Evolutionary conservation across 2,797 vertebrate species (phyloP).

Genomic region (Linurgus olivaceus): DNA sequence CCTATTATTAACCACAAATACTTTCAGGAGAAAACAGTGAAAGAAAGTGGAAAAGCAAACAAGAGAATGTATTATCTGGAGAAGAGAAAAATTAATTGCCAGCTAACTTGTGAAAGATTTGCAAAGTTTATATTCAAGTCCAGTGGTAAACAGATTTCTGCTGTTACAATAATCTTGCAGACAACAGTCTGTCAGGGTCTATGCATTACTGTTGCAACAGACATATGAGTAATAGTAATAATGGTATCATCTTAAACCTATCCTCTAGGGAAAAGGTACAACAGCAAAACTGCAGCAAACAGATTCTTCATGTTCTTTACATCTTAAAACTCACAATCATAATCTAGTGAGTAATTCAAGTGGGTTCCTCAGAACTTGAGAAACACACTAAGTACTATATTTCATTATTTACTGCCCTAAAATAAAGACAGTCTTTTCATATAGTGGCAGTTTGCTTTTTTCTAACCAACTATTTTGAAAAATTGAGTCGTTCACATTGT

Average conservation of each 20-base stretch:
- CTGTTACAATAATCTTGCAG: neutral
- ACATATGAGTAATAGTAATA: neutral
- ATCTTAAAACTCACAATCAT: neutral
- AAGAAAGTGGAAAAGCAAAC: neutral
- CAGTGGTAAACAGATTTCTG: neutral
- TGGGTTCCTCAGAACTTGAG: neutral
- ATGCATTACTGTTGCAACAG: neutral
- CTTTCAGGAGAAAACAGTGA: neutral
- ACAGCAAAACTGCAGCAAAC: neutral
- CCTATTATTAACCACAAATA: neutral
- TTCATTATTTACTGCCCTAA: neutral
- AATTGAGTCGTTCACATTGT: neutral
- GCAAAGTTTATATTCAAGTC: neutral
- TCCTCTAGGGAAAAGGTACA: neutral
- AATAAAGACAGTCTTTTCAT: neutral
- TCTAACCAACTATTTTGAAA: neutral
- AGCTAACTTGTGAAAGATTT: neutral
- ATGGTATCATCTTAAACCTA: neutral
- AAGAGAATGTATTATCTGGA: rapidly evolving
- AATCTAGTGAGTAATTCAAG: neutral
- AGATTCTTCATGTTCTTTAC: neutral
- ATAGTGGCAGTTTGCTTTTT: neutral
- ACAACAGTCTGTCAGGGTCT: neutral
- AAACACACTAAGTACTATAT: neutral
- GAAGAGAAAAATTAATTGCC: neutral